Percentiles rank a stretch among this genome's conserved stretches.
These are phyloP conservation scores for Carassius gibelio DNA, from an alignment of 2,113 vertebrate genomes.

Conservation along the genomic window DNA sequence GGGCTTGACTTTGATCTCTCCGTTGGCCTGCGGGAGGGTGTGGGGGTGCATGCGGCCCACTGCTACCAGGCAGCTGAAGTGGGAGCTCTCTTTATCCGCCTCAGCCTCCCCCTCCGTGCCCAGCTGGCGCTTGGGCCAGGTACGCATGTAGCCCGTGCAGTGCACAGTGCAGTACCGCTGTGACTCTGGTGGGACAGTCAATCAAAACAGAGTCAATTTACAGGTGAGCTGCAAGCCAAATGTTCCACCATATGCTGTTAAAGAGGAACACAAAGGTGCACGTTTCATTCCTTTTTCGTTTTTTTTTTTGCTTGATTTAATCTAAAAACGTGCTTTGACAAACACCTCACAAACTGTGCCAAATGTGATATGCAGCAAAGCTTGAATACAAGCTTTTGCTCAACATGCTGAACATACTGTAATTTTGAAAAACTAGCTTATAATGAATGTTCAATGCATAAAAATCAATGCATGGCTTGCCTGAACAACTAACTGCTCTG, in stretches of 20 bases:
- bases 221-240: slow-evolving; percentile 1
- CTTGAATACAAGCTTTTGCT: slow-evolving; percentile 12
- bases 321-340: not conserved
- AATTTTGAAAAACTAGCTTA: not conserved
- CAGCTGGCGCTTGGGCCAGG: slow-evolving; percentile 83
- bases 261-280: not conserved
- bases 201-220: slow-evolving; percentile 3
- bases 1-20: slow-evolving; percentile 84
- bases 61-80: slow-evolving; percentile 88
- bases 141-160: slow-evolving; percentile 89
- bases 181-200: slow-evolving; percentile 73
- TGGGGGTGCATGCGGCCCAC: slow-evolving; percentile 84
- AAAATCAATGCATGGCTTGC: not conserved
- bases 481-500: slow-evolving; percentile 2
- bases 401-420: not conserved
- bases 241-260: not conserved
- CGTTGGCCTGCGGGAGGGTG: slow-evolving; percentile 75
- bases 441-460: slow-evolving; percentile 1
- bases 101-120: slow-evolving; percentile 81
- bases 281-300: not conserved
- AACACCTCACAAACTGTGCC: not conserved
- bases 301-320: slow-evolving; percentile 1
- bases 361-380: not conserved
- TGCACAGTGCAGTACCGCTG: slow-evolving; percentile 89
- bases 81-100: slow-evolving; percentile 79